Percentiles rank a stretch among this genome's conserved stretches.
These are phyloP conservation scores for Anaspis maculata DNA, from an alignment of 2,888 invertebrate species.

Conservation along the genomic window DNA sequence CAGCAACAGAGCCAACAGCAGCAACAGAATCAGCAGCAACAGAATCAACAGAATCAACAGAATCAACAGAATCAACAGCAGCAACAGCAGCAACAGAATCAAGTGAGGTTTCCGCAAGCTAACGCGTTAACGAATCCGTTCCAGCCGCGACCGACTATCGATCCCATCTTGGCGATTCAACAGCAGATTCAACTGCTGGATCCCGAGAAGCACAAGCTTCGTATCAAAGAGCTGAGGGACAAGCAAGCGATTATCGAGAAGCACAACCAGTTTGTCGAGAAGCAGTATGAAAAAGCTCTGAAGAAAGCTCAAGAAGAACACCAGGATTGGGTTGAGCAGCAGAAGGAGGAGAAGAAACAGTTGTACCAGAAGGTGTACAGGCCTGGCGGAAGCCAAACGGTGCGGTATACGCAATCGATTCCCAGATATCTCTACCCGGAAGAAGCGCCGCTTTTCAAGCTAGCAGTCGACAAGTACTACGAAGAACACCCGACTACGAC, in stretches of 20 bases:
- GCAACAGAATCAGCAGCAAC: conserved; percentile 4
- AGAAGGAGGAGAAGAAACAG: conserved; percentile 56
- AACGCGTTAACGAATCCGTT: conserved; percentile 12
- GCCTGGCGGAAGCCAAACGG: conserved; percentile 27
- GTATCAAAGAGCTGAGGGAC: conserved; percentile 60
- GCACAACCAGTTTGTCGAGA: conserved; percentile 69
- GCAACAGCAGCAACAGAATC: conserved; percentile 3
- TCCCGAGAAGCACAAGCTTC: conserved; percentile 53
- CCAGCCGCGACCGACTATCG: conserved; percentile 26
- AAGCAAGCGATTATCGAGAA: conserved; percentile 65
- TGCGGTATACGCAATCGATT: conserved; percentile 30
- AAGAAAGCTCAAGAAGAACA: conserved; percentile 68
- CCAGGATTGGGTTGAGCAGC: conserved; percentile 60
- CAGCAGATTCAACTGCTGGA: conserved; percentile 36
- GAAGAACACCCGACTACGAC: conserved; percentile 61
- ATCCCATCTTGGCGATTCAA: conserved; percentile 28
- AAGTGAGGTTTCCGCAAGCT: background rate
- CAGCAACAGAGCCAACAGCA: conserved; percentile 1
- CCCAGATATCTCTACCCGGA: conserved; percentile 52
- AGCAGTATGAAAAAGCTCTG: conserved; percentile 70
- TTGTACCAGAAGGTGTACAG: conserved; percentile 38
- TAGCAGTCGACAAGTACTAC: conserved; percentile 59
- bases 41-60: conserved; percentile 8
- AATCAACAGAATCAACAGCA: conserved; percentile 1
- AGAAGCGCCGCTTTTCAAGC: conserved; percentile 55